phyloP scores from a whole-genome alignment of 2,113 vertebrate species.

The Haliaeetus leucogaster region DNA sequence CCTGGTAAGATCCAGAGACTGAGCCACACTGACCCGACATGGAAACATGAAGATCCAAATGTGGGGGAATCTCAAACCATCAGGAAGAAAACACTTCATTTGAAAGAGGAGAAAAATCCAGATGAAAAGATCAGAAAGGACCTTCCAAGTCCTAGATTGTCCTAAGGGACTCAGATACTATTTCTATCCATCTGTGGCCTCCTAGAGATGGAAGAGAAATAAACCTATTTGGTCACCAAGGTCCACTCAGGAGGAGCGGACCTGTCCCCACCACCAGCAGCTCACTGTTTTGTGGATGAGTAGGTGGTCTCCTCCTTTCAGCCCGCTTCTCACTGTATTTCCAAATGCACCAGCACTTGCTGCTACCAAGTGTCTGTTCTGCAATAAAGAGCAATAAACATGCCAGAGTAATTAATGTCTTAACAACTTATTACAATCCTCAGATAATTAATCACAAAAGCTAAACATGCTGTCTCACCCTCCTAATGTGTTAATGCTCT shows the following conservation, averaged over 20 bases:
- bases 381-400: constrained; percentile 75
- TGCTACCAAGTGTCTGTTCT: constrained; percentile 29
- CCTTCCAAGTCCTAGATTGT: neutral
- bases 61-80: neutral
- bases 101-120: neutral
- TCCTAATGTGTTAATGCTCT: constrained; percentile 84
- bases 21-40: neutral
- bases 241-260: neutral
- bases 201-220: neutral
- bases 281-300: neutral
- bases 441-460: constrained; percentile 85
- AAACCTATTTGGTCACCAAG: neutral
- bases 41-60: neutral
- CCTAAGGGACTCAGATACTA: neutral
- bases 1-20: neutral
- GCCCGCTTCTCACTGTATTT: neutral
- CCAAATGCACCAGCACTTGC: neutral
- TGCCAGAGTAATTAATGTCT: constrained; percentile 80
- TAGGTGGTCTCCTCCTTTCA: neutral
- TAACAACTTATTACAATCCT: constrained; percentile 84
- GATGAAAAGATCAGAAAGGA: neutral
- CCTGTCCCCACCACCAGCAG: neutral
- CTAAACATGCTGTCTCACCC: constrained; percentile 82
- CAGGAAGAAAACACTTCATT: neutral
- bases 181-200: neutral